Evolutionary conservation across 2,888 invertebrate species (phyloP), one percentile per base, ranked within the genome.

Genomic region (Augochlorella aurata): DNA sequence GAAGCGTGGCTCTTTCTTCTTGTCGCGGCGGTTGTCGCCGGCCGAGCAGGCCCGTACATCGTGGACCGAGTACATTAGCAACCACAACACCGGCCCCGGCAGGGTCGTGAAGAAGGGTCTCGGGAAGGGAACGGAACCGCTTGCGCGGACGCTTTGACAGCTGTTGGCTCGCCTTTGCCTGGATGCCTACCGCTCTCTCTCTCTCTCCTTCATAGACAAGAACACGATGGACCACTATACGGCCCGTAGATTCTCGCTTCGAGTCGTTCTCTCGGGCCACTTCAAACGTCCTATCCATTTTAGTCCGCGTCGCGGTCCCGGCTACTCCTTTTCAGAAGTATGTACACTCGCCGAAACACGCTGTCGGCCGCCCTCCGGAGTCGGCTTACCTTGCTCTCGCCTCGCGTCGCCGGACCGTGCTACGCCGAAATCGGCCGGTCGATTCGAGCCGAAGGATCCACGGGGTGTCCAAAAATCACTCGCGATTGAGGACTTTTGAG

Each of bases 41-140:
- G 84, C 80, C 77, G 84, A 85, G 80, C n/a, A 78, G 76, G 76
- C 69, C 54, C 73, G 77, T 82, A 79, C 79, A 77, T 24, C 84
- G 80, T 80, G 80, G 79, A 76, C 83, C 87, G 82, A 87, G 89
- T 90, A 87, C 91, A 91, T 91, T 91, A 91, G 90, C 89, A 91
- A 91, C 83, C 90, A 91, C 87, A 91, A 91, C 91, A 91, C 83
- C 83, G 87, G 73, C 68, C 80, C 24, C 24, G 71, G 76, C 69
- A 38, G 68, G 82, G 77, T 74, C 74, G 76, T 70, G 70, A 74
- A 76, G 77, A 82, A 84, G 89, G 86, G 81, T 83, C 78, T 79
- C 38, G 38, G 38, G 38, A 38, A 38, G 38, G 72, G 85, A 79
- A 84, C 76, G 83, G 72, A 81, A 80, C 73, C 82, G 82, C 74